These are phyloP conservation scores for Hetaerina titia DNA, from an alignment of 2,888 invertebrate genomes.

Conservation along the genomic window DNA sequence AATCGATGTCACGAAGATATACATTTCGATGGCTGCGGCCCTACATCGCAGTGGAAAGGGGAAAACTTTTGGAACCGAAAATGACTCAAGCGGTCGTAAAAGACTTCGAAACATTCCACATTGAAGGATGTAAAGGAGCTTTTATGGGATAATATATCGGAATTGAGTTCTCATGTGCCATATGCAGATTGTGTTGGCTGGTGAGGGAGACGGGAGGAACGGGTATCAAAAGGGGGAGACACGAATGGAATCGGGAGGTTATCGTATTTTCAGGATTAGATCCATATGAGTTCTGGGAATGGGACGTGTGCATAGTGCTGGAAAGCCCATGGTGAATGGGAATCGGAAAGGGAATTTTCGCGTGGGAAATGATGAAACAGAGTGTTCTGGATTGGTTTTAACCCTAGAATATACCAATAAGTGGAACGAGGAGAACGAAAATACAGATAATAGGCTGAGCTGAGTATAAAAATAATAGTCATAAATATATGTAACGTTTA, in stretches of 20 bases:
- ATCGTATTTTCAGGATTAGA: slow-evolving; percentile 6
- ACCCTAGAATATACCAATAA: too few species aligned
- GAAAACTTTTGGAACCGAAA: slow-evolving; percentile 39
- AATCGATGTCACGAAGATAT: slow-evolving; percentile 25
- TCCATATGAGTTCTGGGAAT: background rate
- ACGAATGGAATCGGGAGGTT: background rate
- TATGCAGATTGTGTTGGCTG: slow-evolving; percentile 50
- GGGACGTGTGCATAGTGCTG: slow-evolving; percentile 20
- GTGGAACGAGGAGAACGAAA: too few species aligned
- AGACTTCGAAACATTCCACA: slow-evolving; percentile 57
- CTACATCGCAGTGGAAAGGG: background rate
- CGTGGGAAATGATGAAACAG: background rate
- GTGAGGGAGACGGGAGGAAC: background rate
- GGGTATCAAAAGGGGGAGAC: slow-evolving; percentile 18
- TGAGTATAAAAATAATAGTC: too few species aligned
- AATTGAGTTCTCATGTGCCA: slow-evolving; percentile 64
- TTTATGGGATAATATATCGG: slow-evolving; percentile 64
- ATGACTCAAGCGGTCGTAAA: slow-evolving; percentile 62
- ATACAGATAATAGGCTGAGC: too few species aligned
- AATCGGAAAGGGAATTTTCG: background rate
- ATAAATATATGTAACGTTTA: too few species aligned
- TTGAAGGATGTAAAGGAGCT: slow-evolving; percentile 42
- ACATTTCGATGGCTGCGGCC: background rate
- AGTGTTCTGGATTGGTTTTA: too few species aligned
- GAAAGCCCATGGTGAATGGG: background rate